Base-by-base conservation (phyloP, 2,888 invertebrate genomes). In the Drosophila parthenogenetica region DNA sequence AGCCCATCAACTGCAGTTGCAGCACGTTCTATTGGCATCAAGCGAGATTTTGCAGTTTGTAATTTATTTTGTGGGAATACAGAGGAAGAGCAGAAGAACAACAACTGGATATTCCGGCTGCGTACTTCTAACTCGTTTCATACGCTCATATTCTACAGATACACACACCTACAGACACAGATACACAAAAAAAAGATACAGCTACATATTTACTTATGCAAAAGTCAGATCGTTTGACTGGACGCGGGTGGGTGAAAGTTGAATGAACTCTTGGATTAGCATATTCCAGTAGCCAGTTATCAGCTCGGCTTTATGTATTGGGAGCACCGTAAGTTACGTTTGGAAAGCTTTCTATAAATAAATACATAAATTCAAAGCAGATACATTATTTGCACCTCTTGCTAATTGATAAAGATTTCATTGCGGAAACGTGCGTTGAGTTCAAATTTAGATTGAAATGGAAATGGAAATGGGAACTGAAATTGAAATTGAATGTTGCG, bases 61-160 rank as follows among this genome's bases (percentile, higher is more conserved):
- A 1, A 14, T 13, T 43, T 25, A 7, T 25, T n/a, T 19, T 16
- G 19, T 40, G 22, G 22, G 1, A 35, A 5, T 16, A 16, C 4
- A n/a, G 11, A 10, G 22, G 11, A 19, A 43, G 32, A 59, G 11
- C n/a, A 13, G 35, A 1, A 8, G 54, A 42, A 32, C 35, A 40
- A 43, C 32, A 79, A 87, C 86, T 85, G 79, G 86, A 85, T 70
- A 74, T 73, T 66, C 83, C 70, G 73, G 88, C 72, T 77, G 72
- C 55, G 69, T 73, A 40, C 45, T 49, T 45, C 50, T 67, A 74
- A 66, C 79, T 76, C 63, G 82, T 78, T 87, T 79, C 22, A 32
- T 16, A 40, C 49, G n/a, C 67, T 5, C 49, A 32, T 8, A 16
- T 40, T 39, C 37, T 42, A n/a, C 17, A 29, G 8, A 37, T 57